Conservation (phyloP, 2,888 invertebrate genomes). For the Caenorhabditis sp. region DNA sequence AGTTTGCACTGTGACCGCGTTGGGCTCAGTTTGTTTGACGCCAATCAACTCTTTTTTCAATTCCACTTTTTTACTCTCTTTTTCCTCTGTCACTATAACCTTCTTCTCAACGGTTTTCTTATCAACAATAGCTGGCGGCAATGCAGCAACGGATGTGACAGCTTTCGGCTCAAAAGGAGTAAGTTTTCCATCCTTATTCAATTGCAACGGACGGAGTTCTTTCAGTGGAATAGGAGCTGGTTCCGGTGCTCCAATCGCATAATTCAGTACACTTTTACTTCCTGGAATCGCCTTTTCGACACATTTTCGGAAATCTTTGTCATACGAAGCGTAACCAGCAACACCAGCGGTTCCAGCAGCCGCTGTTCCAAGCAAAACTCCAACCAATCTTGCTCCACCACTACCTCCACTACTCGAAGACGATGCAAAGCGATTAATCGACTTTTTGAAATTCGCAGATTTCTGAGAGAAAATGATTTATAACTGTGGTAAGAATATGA, state of each 20-base stretch:
- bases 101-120: neutral
- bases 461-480: neutral
- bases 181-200: constrained; percentile 8
- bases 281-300: constrained; percentile 25
- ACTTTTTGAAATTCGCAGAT: constrained; percentile 1
- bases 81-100: neutral
- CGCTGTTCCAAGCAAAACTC: constrained; percentile 10
- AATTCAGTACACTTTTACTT: constrained; percentile 25
- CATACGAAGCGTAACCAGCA: constrained; percentile 35
- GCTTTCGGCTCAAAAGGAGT: constrained; percentile 28
- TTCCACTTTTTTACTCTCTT: neutral
- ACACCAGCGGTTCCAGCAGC: constrained; percentile 27
- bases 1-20: neutral
- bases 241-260: constrained; percentile 26
- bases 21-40: constrained; percentile 1
- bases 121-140: no score
- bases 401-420: constrained; percentile 8
- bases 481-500: neutral
- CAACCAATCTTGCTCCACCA: constrained; percentile 27
- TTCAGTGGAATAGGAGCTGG: constrained; percentile 23
- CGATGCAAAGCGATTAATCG: constrained; percentile 20
- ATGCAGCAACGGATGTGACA: neutral
- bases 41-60: constrained; percentile 15
- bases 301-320: constrained; percentile 24
- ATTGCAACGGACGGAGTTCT: constrained; percentile 23